Conservation (phyloP, 2,888 invertebrate genomes). For the Eueremaeus valkanovi region DNA sequence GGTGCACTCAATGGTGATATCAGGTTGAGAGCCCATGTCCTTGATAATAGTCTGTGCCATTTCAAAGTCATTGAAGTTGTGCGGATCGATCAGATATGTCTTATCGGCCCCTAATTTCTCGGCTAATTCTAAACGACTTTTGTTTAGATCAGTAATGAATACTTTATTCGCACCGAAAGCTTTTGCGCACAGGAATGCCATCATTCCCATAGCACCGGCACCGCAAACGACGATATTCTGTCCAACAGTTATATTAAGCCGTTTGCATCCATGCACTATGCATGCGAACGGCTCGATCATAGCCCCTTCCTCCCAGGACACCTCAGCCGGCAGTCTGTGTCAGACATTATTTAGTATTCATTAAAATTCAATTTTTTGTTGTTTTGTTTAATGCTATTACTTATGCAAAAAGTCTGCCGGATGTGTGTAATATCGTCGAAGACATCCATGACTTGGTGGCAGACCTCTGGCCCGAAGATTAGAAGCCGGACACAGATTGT, state of each 20-base stretch:
- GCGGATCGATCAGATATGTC: conserved; percentile 49
- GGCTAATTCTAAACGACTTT: conserved; percentile 51
- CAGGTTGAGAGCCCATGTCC: conserved; percentile 54
- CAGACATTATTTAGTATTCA: neutral
- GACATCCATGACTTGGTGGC: conserved; percentile 85
- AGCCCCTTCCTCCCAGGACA: conserved; percentile 88
- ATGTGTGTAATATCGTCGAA: conserved; percentile 80
- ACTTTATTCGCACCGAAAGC: conserved; percentile 50
- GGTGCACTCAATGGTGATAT: conserved; percentile 77
- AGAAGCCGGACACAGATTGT: conserved; percentile 43
- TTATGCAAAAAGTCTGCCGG: conserved; percentile 61
- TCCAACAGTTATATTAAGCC: conserved; percentile 49
- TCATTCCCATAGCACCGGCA: conserved; percentile 63
- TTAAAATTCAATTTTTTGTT: neutral
- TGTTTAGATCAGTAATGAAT: conserved; percentile 48
- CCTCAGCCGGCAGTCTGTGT: conserved; percentile 75
- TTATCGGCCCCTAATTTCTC: conserved; percentile 53
- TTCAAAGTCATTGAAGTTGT: conserved; percentile 54
- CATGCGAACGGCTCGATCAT: conserved; percentile 74
- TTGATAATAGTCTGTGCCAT: conserved; percentile 35
- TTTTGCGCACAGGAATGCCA: conserved; percentile 50
- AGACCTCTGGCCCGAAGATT: conserved; percentile 33
- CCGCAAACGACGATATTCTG: conserved; percentile 51
- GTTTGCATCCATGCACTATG: conserved; percentile 50
- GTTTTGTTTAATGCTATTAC: no score